phyloP scores from a whole-genome alignment of 1,140 invertebrate species.

The Leptonema lineaticorne region DNA sequence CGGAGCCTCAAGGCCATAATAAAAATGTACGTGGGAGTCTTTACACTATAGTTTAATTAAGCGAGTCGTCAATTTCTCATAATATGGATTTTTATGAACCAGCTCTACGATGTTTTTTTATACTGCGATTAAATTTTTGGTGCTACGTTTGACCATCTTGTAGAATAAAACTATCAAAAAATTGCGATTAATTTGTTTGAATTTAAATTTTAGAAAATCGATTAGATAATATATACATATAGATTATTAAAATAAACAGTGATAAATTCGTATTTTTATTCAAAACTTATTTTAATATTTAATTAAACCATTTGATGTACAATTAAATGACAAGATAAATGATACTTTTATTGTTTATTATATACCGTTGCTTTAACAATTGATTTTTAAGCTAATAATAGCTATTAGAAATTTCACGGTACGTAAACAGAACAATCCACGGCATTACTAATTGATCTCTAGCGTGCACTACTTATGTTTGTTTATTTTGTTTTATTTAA shows the following conservation, averaged over 20 bases:
- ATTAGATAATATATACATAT: not conserved
- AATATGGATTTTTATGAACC: constrained; percentile 1
- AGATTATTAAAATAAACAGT: not conserved
- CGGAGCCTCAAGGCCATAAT: not conserved
- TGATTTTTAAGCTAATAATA: not conserved
- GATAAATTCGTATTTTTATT: constrained; percentile 1
- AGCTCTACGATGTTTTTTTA: not conserved
- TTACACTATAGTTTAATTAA: constrained; percentile 2
- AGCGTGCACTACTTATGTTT: not conserved
- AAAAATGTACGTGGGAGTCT: constrained; percentile 4
- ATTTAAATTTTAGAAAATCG: no score
- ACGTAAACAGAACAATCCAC: not conserved
- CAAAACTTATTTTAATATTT: no score
- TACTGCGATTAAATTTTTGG: not conserved
- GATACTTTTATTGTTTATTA: no score
- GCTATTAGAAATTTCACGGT: constrained; percentile 1
- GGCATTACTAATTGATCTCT: constrained; percentile 11
- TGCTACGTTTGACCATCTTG: no score
- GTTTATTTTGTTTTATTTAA: not conserved
- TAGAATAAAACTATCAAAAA: no score
- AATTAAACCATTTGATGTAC: no score
- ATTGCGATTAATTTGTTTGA: no score
- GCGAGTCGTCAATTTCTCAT: constrained; percentile 9
- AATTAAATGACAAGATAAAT: no score
- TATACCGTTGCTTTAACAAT: not conserved